Conservation (phyloP, 1,140 invertebrate genomes). For the Psix sp. region DNA sequence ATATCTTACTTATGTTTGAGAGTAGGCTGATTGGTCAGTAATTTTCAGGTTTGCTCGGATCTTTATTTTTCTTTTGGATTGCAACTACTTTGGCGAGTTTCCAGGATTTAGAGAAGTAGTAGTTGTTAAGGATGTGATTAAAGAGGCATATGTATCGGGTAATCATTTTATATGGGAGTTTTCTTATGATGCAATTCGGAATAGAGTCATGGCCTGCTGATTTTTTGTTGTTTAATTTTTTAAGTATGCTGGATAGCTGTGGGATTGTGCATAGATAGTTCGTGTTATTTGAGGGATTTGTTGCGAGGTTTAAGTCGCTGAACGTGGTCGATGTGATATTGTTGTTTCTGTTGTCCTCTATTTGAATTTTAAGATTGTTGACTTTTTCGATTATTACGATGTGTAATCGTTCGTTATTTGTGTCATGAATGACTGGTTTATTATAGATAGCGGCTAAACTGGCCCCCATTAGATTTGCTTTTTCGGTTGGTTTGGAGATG, state of each 20-base stretch:
- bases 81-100: constrained; percentile 17
- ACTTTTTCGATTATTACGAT: neutral
- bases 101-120: constrained; percentile 13
- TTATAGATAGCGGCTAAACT: constrained; percentile 4
- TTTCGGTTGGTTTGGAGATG: neutral
- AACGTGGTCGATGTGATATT: neutral
- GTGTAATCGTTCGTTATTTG: neutral
- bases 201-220: constrained; percentile 19
- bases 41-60: neutral
- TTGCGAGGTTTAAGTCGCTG: neutral
- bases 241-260: constrained; percentile 7
- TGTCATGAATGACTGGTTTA: neutral
- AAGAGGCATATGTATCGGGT: neutral
- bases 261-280: too few relatives aligned
- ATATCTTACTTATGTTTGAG: constrained; percentile 61
- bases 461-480: constrained; percentile 4
- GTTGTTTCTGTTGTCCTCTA: neutral
- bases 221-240: constrained; percentile 40
- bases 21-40: constrained; percentile 63
- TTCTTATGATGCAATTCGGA: constrained; percentile 34
- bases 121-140: constrained; percentile 22
- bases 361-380: too few relatives aligned
- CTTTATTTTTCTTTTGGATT: constrained; percentile 20
- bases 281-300: constrained; percentile 9
- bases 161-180: constrained; percentile 7